phyloP scores from a whole-genome alignment of 1,140 invertebrate species.

The Leptoteleia sp. region DNA sequence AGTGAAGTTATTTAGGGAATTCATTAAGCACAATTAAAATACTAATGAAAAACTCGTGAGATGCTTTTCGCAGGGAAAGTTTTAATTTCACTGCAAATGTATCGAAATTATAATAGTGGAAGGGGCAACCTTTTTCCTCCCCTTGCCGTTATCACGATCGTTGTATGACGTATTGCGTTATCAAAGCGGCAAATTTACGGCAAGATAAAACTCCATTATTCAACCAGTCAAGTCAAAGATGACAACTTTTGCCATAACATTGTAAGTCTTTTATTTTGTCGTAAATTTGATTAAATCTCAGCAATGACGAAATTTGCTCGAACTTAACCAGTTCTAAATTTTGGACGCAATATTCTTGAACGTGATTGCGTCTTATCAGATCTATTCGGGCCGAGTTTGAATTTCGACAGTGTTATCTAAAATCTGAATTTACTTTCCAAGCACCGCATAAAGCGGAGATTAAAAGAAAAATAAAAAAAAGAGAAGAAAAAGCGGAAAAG shows the following conservation, averaged over 20 bases:
- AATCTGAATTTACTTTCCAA: constrained; percentile 39
- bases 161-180: constrained; percentile 9
- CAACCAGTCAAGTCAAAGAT: too few species aligned
- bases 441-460: constrained; percentile 15
- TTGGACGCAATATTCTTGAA: constrained; percentile 48
- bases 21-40: constrained; percentile 26
- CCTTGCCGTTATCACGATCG: not conserved
- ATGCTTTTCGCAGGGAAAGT: constrained; percentile 11
- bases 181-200: constrained; percentile 3
- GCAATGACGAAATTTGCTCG: constrained; percentile 37
- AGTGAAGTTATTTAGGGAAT: constrained; percentile 19
- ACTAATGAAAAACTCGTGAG: constrained; percentile 15
- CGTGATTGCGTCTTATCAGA: constrained; percentile 41
- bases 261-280: constrained; percentile 27
- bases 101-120: constrained; percentile 5
- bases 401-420: constrained; percentile 52
- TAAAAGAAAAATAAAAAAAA: constrained; percentile 18
- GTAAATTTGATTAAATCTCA: constrained; percentile 37
- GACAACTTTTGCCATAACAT: constrained; percentile 26
- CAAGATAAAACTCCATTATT: constrained; percentile 17
- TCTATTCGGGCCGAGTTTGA: constrained; percentile 41
- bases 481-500: too few species aligned
- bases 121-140: not conserved
- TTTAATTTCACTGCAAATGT: constrained; percentile 21
- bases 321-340: constrained; percentile 28